Evolutionary conservation across 92 coral and sea anemone species (phyloP).

Genomic region (Bergia puertoricense): DNA sequence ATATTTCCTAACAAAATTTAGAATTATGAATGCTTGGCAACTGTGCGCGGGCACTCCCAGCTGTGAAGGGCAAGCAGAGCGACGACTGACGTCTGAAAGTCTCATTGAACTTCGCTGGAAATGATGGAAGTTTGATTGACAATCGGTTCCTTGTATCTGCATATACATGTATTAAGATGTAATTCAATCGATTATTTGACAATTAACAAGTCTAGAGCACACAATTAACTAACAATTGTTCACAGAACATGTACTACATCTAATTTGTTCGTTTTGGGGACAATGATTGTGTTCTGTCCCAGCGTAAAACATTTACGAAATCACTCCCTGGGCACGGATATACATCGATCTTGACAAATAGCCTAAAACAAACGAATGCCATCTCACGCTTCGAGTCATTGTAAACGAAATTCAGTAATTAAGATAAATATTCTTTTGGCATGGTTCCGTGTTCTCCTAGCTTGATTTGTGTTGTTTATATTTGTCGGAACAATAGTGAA

Average conservation of each 20-base stretch:
- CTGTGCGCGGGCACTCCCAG: slow-evolving; percentile 40
- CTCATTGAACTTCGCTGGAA: slow-evolving; percentile 52
- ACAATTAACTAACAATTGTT: slow-evolving; percentile 91
- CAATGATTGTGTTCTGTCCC: slow-evolving; percentile 13
- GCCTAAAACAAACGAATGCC: neutral
- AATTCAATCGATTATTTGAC: slow-evolving; percentile 92
- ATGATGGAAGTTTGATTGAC: slow-evolving; percentile 68
- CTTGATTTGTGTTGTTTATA: slow-evolving; percentile 77
- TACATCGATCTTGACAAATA: slow-evolving; percentile 1
- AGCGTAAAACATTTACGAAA: neutral
- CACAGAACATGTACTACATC: slow-evolving; percentile 73
- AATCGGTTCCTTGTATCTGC: slow-evolving; percentile 66
- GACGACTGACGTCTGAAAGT: slow-evolving; percentile 35
- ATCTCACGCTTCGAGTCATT: neutral
- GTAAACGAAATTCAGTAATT: slow-evolving; percentile 7
- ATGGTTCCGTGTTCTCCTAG: slow-evolving; percentile 40
- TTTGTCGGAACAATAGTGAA: slow-evolving; percentile 67
- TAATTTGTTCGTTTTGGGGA: slow-evolving; percentile 42
- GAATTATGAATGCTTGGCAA: slow-evolving; percentile 30
- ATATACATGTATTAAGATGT: slow-evolving; percentile 87
- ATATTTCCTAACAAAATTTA: slow-evolving; percentile 17
- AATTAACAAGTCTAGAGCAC: slow-evolving; percentile 89
- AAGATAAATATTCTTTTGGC: slow-evolving; percentile 24
- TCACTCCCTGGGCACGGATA: slow-evolving; percentile 3
- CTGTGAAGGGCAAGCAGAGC: slow-evolving; percentile 46